phyloP scores from a whole-genome alignment of 2,797 vertebrate genomes.

The Girardinus metallicus region DNA sequence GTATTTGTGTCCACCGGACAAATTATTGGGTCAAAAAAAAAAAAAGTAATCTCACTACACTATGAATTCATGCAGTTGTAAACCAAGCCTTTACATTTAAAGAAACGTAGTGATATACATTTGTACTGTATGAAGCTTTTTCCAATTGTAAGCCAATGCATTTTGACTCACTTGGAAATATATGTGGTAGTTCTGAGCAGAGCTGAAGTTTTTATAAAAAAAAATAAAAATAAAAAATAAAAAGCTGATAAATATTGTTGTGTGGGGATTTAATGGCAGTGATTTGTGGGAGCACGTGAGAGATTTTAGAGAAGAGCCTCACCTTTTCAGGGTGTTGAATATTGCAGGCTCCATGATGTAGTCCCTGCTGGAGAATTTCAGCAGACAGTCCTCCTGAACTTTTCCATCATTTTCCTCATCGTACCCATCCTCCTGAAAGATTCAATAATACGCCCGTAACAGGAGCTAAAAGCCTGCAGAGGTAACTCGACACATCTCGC shows the following conservation, averaged over 20 bases:
- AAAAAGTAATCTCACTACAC: neutral
- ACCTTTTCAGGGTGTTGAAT: constrained; percentile 97
- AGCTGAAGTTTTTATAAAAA: neutral
- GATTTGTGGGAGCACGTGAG: neutral
- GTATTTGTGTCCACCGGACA: neutral
- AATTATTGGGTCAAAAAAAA: neutral
- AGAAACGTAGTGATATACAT: neutral
- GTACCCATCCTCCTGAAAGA: constrained; percentile 86
- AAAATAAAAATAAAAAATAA: too few species aligned
- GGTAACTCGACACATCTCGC: neutral
- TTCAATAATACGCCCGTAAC: neutral
- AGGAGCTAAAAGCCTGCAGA: neutral
- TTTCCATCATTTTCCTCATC: constrained; percentile 91
- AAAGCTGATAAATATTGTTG: neutral
- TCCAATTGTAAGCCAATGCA: neutral
- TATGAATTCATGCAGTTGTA: neutral
- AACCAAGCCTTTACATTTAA: neutral
- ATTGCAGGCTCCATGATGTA: constrained; percentile 99
- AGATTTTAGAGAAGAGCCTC: neutral
- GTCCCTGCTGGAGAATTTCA: constrained; percentile 94
- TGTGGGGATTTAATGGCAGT: neutral
- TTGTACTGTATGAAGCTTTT: neutral
- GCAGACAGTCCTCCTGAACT: constrained; percentile 92
- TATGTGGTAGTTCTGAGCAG: neutral
- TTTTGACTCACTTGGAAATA: neutral